Conservation (phyloP, 1,140 invertebrate genomes). For the Nephotettix cincticeps region DNA sequence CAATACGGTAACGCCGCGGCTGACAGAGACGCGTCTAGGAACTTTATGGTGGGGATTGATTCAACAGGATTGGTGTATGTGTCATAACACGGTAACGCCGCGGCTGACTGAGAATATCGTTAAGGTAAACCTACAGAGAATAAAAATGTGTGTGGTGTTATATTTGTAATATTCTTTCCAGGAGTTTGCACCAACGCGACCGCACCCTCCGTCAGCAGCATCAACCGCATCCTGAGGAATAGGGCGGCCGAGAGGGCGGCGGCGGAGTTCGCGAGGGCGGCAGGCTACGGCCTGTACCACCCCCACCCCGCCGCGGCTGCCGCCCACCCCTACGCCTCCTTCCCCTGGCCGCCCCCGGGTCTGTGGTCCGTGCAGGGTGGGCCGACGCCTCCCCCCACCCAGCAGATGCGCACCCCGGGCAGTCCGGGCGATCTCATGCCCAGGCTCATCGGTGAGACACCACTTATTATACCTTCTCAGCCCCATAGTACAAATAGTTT, state of each 20-base stretch:
- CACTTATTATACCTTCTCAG: too few species aligned
- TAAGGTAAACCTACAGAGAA: too few species aligned
- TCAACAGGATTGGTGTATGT: too few species aligned
- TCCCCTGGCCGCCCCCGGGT: constrained; percentile 48
- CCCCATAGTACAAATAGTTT: too few species aligned
- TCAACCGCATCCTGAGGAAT: constrained; percentile 88
- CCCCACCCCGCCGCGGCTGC: constrained; percentile 56
- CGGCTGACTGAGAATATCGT: too few species aligned
- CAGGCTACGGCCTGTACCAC: constrained; percentile 81
- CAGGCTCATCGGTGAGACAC: constrained; percentile 29
- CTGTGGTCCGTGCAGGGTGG: constrained; percentile 49
- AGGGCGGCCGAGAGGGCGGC: constrained; percentile 89
- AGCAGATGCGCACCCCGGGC: constrained; percentile 50
- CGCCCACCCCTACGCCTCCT: constrained; percentile 43
- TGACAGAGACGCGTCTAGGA: too few species aligned
- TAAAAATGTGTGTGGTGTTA: too few species aligned
- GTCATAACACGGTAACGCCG: too few species aligned
- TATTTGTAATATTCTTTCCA: too few species aligned
- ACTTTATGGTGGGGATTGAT: too few species aligned
- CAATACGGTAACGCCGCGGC: too few species aligned
- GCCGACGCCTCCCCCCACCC: constrained; percentile 32
- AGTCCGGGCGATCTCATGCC: constrained; percentile 40
- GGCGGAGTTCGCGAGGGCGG: constrained; percentile 87
- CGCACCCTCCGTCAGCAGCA: constrained; percentile 88
- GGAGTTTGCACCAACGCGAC: constrained; percentile 89